Conservation (phyloP, 2,888 invertebrate species). For the Limnephilus lunatus region DNA sequence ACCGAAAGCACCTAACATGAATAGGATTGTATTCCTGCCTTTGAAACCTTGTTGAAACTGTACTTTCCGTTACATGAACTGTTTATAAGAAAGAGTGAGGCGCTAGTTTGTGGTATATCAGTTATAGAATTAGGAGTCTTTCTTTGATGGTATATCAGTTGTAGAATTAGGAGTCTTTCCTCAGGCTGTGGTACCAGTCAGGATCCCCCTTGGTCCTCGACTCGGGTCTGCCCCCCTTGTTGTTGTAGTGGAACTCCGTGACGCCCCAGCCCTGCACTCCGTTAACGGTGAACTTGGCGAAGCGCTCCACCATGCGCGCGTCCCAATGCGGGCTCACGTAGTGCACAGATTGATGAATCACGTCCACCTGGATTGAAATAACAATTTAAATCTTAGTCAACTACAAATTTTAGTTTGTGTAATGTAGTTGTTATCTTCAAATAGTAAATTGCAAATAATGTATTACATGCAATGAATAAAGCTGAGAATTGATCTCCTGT, state of each 20-base stretch:
- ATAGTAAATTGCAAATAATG: no score
- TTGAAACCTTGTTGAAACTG: not conserved
- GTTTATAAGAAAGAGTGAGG: not conserved
- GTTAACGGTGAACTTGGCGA: constrained; percentile 78
- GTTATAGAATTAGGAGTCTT: constrained; percentile 29
- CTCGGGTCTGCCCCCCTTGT: constrained; percentile 77
- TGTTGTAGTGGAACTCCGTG: constrained; percentile 85
- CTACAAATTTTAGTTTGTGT: no score
- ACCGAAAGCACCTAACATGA: no score
- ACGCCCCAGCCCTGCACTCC: constrained; percentile 83
- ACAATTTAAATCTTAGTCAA: not conserved
- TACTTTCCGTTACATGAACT: not conserved
- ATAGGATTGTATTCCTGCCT: not conserved
- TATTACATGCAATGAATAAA: no score
- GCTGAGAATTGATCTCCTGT: no score
- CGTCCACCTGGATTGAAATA: constrained; percentile 74
- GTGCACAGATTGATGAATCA: constrained; percentile 79
- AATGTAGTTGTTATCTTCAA: not conserved
- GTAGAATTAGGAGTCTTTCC: constrained; percentile 33
- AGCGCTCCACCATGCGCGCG: constrained; percentile 82
- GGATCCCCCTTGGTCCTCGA: constrained; percentile 74
- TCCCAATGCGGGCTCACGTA: constrained; percentile 84
- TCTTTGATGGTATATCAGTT: no score
- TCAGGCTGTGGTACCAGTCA: constrained; percentile 77
- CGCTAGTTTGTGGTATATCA: not conserved